Conservation (phyloP, 2,113 vertebrate genomes). For the Octodon degus region DNA sequence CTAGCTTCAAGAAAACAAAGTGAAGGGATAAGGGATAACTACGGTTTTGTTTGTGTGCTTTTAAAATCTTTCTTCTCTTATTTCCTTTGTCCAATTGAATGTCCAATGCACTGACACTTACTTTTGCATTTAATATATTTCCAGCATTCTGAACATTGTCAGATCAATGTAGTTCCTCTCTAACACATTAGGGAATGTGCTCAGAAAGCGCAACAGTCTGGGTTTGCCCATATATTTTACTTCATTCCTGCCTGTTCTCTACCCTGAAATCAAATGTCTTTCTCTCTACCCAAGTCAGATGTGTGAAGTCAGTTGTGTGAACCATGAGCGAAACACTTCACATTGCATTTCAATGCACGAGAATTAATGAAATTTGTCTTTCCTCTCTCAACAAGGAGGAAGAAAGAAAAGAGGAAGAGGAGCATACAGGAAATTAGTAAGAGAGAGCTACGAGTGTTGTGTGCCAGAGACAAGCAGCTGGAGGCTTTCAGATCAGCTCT, state of each 20-base stretch:
- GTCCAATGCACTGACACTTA: neutral
- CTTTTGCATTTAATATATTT: neutral
- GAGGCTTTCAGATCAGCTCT: neutral
- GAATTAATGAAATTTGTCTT: neutral
- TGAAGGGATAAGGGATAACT: neutral
- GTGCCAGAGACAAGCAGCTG: neutral
- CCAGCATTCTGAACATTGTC: neutral
- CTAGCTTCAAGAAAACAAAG: neutral
- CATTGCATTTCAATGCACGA: neutral
- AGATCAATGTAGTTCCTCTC: neutral
- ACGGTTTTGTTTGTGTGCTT: neutral
- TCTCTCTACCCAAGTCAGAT: neutral
- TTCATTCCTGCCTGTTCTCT: neutral
- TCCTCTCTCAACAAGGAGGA: neutral
- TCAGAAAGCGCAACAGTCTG: neutral
- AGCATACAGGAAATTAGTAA: neutral
- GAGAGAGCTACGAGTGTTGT: neutral
- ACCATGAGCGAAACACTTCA: neutral
- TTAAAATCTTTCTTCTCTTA: neutral
- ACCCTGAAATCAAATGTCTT: conserved; percentile 21
- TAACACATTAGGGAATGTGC: neutral
- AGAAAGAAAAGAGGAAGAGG: neutral
- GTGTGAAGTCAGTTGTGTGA: neutral
- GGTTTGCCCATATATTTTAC: neutral
- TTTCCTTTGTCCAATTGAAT: neutral